Evolutionary conservation across 2,797 vertebrate species (phyloP).

Genomic region (Acanthurus tractus): DNA sequence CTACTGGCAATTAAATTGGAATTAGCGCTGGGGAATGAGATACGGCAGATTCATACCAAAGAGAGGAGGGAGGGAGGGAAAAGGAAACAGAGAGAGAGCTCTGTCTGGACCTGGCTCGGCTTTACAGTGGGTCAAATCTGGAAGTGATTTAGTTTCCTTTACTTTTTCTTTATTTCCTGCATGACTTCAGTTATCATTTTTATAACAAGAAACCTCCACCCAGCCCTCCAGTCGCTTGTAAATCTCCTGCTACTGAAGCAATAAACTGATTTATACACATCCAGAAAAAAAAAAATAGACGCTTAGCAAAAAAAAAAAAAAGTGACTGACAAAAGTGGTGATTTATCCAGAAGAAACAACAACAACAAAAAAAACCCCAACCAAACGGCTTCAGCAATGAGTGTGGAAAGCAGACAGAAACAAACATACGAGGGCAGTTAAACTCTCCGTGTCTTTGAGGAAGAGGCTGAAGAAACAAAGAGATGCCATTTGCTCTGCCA

Average conservation of each 20-base stretch:
- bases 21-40: conserved; percentile 95
- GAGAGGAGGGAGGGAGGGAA: conserved; percentile 56
- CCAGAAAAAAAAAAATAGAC: conserved; percentile 1
- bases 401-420: conserved; percentile 9
- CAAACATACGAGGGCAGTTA: conserved; percentile 30
- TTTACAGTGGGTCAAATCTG: conserved; percentile 78
- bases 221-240: background rate
- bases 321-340: conserved; percentile 1
- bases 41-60: conserved; percentile 89
- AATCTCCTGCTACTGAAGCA: background rate
- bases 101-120: conserved; percentile 84
- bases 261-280: conserved; percentile 25
- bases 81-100: conserved; percentile 80
- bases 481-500: conserved; percentile 81
- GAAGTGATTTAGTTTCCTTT: conserved; percentile 66
- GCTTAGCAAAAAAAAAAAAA: background rate
- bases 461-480: conserved; percentile 69
- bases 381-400: background rate
- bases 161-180: conserved; percentile 56
- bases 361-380: too few species aligned
- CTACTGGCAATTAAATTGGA: conserved; percentile 99
- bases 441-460: conserved; percentile 9
- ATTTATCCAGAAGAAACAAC: background rate
- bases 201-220: background rate
- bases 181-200: conserved; percentile 28